phyloP scores from a whole-genome alignment of 2,113 vertebrate species.

The Neodon shergylaensis region DNA sequence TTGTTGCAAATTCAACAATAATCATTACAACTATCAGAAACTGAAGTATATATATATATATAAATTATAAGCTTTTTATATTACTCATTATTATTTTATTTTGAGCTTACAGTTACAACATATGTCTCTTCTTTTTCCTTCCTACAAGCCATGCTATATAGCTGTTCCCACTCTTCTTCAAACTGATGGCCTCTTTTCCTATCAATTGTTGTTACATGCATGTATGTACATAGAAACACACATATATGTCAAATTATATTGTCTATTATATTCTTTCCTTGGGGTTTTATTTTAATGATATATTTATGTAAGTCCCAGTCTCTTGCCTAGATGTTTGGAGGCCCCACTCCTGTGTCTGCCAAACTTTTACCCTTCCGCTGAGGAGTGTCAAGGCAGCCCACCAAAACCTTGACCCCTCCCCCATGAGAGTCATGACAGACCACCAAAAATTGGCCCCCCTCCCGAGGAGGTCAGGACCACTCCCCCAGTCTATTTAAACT shows the following conservation, averaged over 20 bases:
- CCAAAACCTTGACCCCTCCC: no score
- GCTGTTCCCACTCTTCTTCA: neutral
- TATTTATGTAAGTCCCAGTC: no score
- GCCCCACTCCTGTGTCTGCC: no score
- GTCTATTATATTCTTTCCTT: neutral
- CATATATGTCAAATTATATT: neutral
- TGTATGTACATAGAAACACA: neutral
- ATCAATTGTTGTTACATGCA: neutral
- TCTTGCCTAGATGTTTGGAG: no score
- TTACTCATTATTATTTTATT: neutral
- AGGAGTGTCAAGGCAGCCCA: no score
- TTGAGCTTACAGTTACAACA: neutral
- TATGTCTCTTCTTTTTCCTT: no score
- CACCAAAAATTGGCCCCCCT: no score
- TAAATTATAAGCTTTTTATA: neutral
- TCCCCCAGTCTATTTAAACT: no score
- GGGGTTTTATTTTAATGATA: neutral
- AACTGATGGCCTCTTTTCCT: neutral
- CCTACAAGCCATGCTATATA: neutral
- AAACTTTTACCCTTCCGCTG: no score
- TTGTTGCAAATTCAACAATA: neutral
- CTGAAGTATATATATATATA: neutral
- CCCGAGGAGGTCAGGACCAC: no score
- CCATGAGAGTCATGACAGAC: no score
- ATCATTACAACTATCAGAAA: neutral